phyloP scores from a whole-genome alignment of 2,113 vertebrate species.

The Myotis lucifugus region DNA sequence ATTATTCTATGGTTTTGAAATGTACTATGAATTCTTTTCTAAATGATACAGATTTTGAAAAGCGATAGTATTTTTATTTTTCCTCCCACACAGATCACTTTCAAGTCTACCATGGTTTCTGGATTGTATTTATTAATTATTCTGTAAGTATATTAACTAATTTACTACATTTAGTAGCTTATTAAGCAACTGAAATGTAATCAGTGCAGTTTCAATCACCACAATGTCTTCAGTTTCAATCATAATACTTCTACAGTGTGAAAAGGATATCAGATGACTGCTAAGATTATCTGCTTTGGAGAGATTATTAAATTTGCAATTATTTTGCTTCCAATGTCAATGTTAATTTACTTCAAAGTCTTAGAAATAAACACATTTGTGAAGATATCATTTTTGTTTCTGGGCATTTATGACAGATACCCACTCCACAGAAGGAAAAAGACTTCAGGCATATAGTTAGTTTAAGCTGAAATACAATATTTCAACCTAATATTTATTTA shows the following conservation, averaged over 20 bases:
- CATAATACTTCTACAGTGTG: background rate
- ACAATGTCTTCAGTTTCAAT: background rate
- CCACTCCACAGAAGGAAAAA: conserved; percentile 22
- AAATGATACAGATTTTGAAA: background rate
- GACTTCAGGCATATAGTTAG: background rate
- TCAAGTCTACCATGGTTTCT: background rate
- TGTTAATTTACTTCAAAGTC: conserved; percentile 33
- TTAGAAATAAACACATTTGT: conserved; percentile 16
- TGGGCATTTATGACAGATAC: background rate
- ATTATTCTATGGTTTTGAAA: conserved; percentile 42
- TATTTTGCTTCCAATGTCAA: conserved; percentile 15
- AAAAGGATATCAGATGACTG: background rate
- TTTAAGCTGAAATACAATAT: background rate
- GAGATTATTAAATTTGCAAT: conserved; percentile 44
- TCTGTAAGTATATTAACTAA: conserved; percentile 25
- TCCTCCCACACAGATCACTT: background rate
- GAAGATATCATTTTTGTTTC: conserved; percentile 40
- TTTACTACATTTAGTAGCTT: background rate
- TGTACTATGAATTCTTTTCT: conserved; percentile 25
- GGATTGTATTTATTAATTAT: conserved; percentile 19
- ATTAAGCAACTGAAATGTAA: conserved; percentile 23
- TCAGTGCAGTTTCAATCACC: background rate
- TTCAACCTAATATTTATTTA: background rate
- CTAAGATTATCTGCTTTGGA: conserved; percentile 4
- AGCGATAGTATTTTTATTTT: conserved; percentile 30